These are phyloP conservation scores for Oceanodroma leucorhoa DNA, from an alignment of 2,797 vertebrate genomes.

Conservation along the genomic window DNA sequence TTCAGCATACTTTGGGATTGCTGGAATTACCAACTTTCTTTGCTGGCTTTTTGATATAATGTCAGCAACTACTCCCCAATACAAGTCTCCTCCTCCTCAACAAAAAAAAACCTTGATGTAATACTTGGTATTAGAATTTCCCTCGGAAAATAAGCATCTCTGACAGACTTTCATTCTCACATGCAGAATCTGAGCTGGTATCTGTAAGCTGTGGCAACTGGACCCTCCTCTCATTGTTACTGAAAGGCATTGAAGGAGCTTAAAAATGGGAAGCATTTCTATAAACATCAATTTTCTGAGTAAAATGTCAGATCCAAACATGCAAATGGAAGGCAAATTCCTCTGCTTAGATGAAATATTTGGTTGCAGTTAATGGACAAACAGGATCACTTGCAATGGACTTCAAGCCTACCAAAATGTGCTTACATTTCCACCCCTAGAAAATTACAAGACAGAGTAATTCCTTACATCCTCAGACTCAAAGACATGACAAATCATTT, in stretches of 20 bases:
- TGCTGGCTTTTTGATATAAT: neutral
- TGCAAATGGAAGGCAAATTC: neutral
- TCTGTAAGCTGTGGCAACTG: neutral
- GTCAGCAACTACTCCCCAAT: neutral
- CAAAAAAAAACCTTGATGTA: neutral
- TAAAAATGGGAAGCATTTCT: neutral
- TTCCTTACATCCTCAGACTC: constrained; percentile 95
- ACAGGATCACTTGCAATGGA: neutral
- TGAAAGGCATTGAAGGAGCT: neutral
- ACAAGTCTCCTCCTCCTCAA: neutral
- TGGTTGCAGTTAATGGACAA: neutral
- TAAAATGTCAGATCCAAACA: neutral
- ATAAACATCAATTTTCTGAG: neutral
- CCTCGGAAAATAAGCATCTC: neutral
- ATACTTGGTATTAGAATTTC: neutral
- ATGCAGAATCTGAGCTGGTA: neutral
- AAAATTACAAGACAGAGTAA: constrained; percentile 13
- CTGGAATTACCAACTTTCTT: neutral
- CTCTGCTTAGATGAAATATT: neutral
- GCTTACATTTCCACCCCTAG: neutral
- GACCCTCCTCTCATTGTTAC: neutral
- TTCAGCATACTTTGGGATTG: neutral
- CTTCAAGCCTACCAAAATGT: neutral
- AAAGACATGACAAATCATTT: constrained; percentile 98
- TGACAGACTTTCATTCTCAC: neutral